A percentile compares a stretch with the other conserved stretches of the same genome.
Evolutionary conservation across 2,797 vertebrate species (phyloP).

Genomic region (Crax fasciolata): DNA sequence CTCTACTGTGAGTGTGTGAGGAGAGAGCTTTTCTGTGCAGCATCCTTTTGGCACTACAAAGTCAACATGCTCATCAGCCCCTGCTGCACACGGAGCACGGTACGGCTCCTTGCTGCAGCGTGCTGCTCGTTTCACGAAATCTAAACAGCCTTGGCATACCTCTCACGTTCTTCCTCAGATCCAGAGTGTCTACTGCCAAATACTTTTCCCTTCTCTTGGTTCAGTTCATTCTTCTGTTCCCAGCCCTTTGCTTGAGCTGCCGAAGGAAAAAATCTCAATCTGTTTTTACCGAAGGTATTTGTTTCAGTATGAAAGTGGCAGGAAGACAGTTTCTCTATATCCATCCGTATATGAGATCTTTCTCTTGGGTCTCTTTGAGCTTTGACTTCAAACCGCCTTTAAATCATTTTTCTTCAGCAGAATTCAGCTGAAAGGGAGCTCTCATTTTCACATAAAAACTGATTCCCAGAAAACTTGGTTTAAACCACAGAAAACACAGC

Average conservation of each 20-base stretch:
- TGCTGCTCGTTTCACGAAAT: background rate
- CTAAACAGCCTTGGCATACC: background rate
- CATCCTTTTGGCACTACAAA: no score
- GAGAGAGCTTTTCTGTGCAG: no score
- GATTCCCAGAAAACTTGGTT: slow-evolving; percentile 17
- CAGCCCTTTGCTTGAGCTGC: background rate
- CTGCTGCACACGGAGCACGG: background rate
- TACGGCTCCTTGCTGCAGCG: fast-evolving
- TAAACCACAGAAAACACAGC: background rate
- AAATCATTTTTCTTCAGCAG: background rate
- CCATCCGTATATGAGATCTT: background rate
- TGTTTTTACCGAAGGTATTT: background rate
- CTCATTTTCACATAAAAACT: background rate
- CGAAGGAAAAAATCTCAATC: background rate
- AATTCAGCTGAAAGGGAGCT: background rate
- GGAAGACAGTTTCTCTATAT: background rate
- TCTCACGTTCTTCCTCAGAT: background rate
- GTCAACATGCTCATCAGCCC: background rate
- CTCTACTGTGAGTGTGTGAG: background rate
- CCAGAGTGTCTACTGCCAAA: background rate
- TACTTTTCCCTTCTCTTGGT: background rate
- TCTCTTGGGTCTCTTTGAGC: background rate
- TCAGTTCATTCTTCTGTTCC: background rate
- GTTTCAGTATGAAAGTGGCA: slow-evolving; percentile 2
- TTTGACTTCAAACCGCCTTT: background rate